Base-by-base conservation (phyloP, 2,888 invertebrate genomes). In the Eueremaeus valkanovi region DNA sequence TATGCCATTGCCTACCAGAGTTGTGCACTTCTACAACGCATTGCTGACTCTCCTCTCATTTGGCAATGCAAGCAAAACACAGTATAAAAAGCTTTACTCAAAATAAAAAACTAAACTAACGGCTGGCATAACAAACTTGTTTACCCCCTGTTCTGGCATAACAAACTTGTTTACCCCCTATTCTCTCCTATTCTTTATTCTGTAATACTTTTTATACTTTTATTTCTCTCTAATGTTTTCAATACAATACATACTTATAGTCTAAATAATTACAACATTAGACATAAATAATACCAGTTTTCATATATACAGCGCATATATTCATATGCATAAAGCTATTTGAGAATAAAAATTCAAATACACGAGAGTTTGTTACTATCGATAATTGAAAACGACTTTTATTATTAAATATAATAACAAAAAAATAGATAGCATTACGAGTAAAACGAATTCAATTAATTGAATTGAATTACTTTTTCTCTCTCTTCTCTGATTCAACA, bases 81-180 rank as follows among this genome's bases (percentile, higher is more conserved):
- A 58, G 58, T 24, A 58, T 27, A 58, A 58, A 58, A 58, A 58
- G 58, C 58, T 58, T 58, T 58, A 24, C 24, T 16, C 6, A 63
- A 63, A 63, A 63, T 31, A 5, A 2, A 33, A 33, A 33, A 63
- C 31, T 18, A 63, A 63, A 31, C 31, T 8, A 36, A 63, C 33
- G 63, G 63, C 63, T 63, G 63, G 63, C 63, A 63, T 63, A 63
- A 63, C 63, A 63, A 63, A 63, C 63, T 63, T 63, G 63, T 63
- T 63, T 63, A 63, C 63, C 33, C 63, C 63, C 63, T 27, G 5
- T 33, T 24, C 21, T 58, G 63, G 63, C 63, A 63, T 63, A 63
- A 63, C 63, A 63, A 63, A 63, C 63, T 63, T 63, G 63, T 63
- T 63, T 63, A 63, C 63, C 33, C 63, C 63, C 63, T 27, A 16